Percentiles rank a stretch among this genome's conserved stretches.
These are phyloP conservation scores for Apocheima hispidaria DNA, from an alignment of 2,888 invertebrate genomes.

Conservation along the genomic window DNA sequence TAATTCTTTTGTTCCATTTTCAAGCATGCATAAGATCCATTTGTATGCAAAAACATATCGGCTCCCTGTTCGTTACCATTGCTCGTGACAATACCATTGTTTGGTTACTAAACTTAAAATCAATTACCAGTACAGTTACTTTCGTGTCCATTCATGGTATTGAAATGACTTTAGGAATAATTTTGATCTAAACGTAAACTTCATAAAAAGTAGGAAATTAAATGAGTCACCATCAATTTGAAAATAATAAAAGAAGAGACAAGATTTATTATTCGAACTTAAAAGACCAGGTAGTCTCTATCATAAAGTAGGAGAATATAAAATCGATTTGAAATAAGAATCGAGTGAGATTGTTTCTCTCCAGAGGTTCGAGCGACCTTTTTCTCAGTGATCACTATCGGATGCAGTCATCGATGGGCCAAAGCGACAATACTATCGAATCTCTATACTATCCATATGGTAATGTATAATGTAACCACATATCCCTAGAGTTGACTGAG, in stretches of 20 bases:
- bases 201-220: constrained; percentile 66
- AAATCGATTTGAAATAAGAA: constrained; percentile 44
- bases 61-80: constrained; percentile 53
- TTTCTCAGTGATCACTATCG: constrained; percentile 77
- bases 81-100: constrained; percentile 53
- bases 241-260: constrained; percentile 67
- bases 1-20: constrained; percentile 74
- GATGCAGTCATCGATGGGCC: constrained; percentile 71
- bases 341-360: constrained; percentile 53
- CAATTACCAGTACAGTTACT: constrained; percentile 45
- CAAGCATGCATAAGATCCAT: constrained; percentile 59
- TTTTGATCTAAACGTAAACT: constrained; percentile 34
- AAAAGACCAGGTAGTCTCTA: constrained; percentile 39
- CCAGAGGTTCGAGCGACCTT: constrained; percentile 72
- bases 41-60: constrained; percentile 72
- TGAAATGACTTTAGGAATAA: constrained; percentile 9
- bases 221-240: constrained; percentile 79
- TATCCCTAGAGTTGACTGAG: not conserved
- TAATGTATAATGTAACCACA: constrained; percentile 57
- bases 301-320: constrained; percentile 48
- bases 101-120: constrained; percentile 46
- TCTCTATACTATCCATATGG: constrained; percentile 73
- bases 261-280: constrained; percentile 45
- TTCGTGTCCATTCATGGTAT: constrained; percentile 13
- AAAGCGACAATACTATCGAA: constrained; percentile 75